These are phyloP conservation scores for Protosalanx chinensis DNA, from an alignment of 2,797 vertebrate species.

Conservation along the genomic window DNA sequence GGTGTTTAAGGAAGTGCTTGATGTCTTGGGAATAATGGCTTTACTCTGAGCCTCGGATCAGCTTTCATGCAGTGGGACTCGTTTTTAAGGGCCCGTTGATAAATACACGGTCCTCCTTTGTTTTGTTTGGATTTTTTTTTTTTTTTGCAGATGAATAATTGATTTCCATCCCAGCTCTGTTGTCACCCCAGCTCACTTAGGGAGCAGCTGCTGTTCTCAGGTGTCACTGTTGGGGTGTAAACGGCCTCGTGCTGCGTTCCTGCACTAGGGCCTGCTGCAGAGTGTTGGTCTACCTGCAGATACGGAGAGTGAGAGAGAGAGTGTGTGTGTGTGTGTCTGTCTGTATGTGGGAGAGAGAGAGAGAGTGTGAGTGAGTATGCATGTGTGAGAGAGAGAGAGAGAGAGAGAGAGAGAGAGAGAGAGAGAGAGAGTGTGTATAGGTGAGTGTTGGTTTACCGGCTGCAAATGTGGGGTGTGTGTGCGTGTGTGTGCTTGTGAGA, in stretches of 20 bases:
- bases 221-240: conserved; percentile 41
- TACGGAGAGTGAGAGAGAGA: no score
- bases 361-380: no score
- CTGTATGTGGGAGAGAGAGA: no score
- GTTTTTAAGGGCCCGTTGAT: conserved; percentile 66
- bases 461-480: not conserved
- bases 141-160: conserved; percentile 73
- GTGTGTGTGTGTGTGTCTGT: no score
- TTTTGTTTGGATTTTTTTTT: conserved; percentile 60
- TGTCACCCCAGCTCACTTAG: conserved; percentile 62
- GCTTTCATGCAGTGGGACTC: conserved; percentile 70
- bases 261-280: not conserved
- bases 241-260: conserved; percentile 14
- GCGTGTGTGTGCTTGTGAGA: conserved; percentile 25
- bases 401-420: no score
- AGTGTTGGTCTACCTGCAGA: no score
- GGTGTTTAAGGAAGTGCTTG: conserved; percentile 13
- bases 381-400: no score
- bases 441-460: no score
- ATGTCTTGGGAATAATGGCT: conserved; percentile 42
- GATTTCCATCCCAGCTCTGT: conserved; percentile 62
- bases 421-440: no score
- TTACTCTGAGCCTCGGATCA: conserved; percentile 59
- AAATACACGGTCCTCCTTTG: conserved; percentile 77
- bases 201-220: conserved; percentile 58